phyloP scores from a whole-genome alignment of 1,140 invertebrate genomes.

The Penaeus indicus region DNA sequence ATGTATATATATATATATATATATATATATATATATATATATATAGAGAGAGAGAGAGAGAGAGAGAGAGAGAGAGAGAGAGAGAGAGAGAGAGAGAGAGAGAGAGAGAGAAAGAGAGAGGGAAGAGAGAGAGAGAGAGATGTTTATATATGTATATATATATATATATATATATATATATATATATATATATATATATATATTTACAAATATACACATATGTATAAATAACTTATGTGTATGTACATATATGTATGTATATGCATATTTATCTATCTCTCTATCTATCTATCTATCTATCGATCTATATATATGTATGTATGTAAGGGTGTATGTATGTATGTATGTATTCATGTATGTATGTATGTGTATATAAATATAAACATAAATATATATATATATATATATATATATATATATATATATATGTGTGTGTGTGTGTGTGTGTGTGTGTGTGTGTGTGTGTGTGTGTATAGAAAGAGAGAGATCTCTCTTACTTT shows the following conservation, averaged over 20 bases:
- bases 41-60: constrained; percentile 26
- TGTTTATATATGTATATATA: too few species aligned
- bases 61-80: neutral
- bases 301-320: too few species aligned
- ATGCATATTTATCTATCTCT: neutral
- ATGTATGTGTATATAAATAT: neutral
- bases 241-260: too few species aligned
- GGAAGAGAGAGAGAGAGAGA: neutral
- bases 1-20: constrained; percentile 3
- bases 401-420: constrained; percentile 11
- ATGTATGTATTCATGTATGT: neutral
- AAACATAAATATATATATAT: neutral
- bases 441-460: constrained; percentile 30
- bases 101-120: constrained; percentile 16
- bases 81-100: constrained; percentile 21
- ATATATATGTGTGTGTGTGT: constrained; percentile 33
- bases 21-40: constrained; percentile 22
- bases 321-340: neutral
- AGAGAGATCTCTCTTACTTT: constrained; percentile 32
- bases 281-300: neutral
- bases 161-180: too few species aligned
- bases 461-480: neutral
- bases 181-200: too few species aligned
- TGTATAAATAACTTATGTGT: too few species aligned
- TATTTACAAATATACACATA: too few species aligned